Percentiles rank a stretch among this genome's conserved stretches.
These are phyloP conservation scores for Pitangus sulphuratus DNA, from an alignment of 2,797 vertebrate species.

Conservation along the genomic window DNA sequence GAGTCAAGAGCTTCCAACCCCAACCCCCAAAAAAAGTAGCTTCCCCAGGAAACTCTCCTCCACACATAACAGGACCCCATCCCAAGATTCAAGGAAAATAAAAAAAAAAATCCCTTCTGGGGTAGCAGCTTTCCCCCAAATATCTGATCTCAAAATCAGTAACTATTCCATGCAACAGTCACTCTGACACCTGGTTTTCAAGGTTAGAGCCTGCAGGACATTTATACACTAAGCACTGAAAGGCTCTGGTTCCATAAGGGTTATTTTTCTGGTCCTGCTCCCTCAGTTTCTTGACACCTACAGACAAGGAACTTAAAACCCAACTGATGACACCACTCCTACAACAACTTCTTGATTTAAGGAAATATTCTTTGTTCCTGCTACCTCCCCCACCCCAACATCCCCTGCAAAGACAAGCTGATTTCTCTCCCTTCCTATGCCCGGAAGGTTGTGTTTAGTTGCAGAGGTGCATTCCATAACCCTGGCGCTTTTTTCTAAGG, in stretches of 20 bases:
- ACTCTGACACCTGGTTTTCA: not conserved
- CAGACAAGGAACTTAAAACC: not conserved
- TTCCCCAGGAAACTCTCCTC: not conserved
- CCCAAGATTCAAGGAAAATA: not conserved
- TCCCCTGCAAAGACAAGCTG: not conserved
- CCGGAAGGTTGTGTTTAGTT: not conserved
- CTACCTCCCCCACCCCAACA: not conserved
- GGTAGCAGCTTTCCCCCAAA: not conserved
- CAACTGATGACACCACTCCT: not conserved
- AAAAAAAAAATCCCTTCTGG: not conserved
- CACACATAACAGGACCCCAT: not conserved
- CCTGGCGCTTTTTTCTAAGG: not conserved
- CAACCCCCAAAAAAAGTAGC: not conserved
- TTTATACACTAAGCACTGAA: not conserved
- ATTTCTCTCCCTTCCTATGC: not conserved
- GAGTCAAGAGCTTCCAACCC: not conserved
- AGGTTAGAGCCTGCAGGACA: not conserved
- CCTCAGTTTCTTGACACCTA: not conserved
- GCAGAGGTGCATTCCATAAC: not conserved
- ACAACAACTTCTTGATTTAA: not conserved
- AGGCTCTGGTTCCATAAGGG: not conserved
- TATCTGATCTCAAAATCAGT: not conserved
- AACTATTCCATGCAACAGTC: not conserved
- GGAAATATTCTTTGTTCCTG: not conserved
- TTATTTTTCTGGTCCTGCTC: not conserved